Percentiles rank a stretch among this genome's conserved stretches.
These are phyloP conservation scores for Trypoxylon attenuatum DNA, from an alignment of 2,888 invertebrate genomes.

Conservation along the genomic window DNA sequence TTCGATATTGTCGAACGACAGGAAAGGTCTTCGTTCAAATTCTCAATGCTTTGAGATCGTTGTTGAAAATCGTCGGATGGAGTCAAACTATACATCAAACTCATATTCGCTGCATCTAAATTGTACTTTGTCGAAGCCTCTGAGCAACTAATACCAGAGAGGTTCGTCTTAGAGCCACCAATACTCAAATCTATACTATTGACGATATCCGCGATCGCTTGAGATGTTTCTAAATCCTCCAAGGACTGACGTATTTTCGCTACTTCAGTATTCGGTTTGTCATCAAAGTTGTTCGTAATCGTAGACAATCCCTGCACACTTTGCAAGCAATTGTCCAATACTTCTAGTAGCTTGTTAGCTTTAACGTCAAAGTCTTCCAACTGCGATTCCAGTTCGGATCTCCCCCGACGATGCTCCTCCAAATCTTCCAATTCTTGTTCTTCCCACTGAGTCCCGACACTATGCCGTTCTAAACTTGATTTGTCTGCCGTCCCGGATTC, in stretches of 20 bases:
- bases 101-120: slow-evolving; percentile 61
- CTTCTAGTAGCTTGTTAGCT: neutral
- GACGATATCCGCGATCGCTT: slow-evolving; percentile 51
- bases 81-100: slow-evolving; percentile 65
- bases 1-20: too few species aligned
- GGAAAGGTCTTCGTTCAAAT: slow-evolving; percentile 2
- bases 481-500: neutral
- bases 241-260: neutral
- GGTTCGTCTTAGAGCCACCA: slow-evolving; percentile 47
- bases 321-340: neutral
- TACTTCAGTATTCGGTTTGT: neutral
- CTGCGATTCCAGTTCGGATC: neutral
- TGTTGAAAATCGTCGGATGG: too few species aligned
- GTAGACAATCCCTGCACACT: too few species aligned
- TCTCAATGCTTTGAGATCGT: neutral
- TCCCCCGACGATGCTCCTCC: neutral
- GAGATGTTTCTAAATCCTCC: neutral
- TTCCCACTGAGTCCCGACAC: neutral
- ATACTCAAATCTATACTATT: slow-evolving; percentile 57
- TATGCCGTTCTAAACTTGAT: neutral
- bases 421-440: neutral
- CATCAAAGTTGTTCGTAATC: too few species aligned
- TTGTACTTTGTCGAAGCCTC: slow-evolving; percentile 62
- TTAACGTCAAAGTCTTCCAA: neutral
- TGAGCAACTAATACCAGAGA: slow-evolving; percentile 45